Evolutionary conservation across 1,140 invertebrate species (phyloP), one percentile per base, ranked within the genome.

Genomic region (Habropoda laboriosa): DNA sequence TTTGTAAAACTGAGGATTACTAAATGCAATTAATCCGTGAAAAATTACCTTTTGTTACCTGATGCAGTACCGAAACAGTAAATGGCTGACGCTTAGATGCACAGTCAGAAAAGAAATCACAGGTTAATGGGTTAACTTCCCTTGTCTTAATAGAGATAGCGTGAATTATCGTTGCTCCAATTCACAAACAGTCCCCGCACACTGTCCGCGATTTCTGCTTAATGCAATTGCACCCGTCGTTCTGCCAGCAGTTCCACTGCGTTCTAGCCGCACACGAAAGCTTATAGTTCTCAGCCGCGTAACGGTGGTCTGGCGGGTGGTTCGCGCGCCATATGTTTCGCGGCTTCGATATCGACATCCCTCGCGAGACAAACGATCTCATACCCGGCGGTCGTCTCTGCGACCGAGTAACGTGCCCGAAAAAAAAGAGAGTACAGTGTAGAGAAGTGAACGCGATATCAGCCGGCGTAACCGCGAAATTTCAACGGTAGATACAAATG

Each of bases 311-410:
- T 55, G 30, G 72, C 38, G 38, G 57, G 16, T n/a, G n/a, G 12
- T 73, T 61, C 30, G 57, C 64, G 75, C 75, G 75, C 75, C 75
- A 49, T 70, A 77, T 79, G 76, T 66, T 79, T 32, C 67, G 63
- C 60, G 60, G 51, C 49, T 47, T 83, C 79, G 74, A 72, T 60
- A 64, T 80, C 63, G 77, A 64, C 68, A 74, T 63, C 53, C 47
- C 18, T 30, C 64, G 64, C 57, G 55, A 74, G 57, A 70, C 49
- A 80, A 80, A 80, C 58, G 67, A 70, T 32, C 32, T 30, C 27
- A 16, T 55, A n/a, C 47, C n/a, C 24, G 21, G 30, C 12, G 35
- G 35, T 16, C 27, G 32, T 7, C n/a, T n/a, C n/a, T n/a, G 35
- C 49, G 21, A 4, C 40, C 6, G 42, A 4, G 7, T 13, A 35